Evolutionary conservation across 2,113 vertebrate species (phyloP).

Genomic region (Hystrix brachyura): DNA sequence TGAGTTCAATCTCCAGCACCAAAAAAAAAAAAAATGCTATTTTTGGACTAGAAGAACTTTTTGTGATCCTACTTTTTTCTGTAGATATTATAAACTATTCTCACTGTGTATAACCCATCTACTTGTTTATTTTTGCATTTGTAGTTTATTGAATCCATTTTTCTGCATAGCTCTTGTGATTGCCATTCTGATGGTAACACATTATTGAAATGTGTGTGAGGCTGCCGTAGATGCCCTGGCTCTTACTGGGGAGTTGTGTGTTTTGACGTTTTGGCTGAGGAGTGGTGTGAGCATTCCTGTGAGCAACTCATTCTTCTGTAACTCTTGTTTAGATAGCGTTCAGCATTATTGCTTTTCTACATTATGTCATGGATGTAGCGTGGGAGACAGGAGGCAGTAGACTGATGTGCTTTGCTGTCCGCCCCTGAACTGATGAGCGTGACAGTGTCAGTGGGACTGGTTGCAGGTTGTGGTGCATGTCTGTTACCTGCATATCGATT

Average conservation of each 20-base stretch:
- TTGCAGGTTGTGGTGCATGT: not conserved
- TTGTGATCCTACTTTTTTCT: constrained; percentile 42
- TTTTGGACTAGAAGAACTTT: not conserved
- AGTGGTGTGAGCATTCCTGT: not conserved
- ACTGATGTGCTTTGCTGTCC: not conserved
- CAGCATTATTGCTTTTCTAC: not conserved
- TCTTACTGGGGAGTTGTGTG: not conserved
- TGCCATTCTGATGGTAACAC: constrained; percentile 4
- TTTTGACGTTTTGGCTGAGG: not conserved
- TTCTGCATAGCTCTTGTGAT: not conserved
- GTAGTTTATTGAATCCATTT: not conserved
- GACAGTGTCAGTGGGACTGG: not conserved
- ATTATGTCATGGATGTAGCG: not conserved
- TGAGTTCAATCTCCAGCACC: too few relatives aligned
- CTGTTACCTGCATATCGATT: not conserved
- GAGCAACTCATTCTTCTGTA: not conserved
- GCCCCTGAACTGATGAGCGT: not conserved
- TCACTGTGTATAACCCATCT: not conserved
- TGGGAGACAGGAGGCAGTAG: not conserved
- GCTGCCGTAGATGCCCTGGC: not conserved
- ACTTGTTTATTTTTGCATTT: not conserved
- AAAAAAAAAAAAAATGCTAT: not conserved
- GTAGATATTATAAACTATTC: not conserved
- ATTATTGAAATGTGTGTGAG: not conserved
- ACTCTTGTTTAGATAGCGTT: constrained; percentile 22